Evolutionary conservation across 2,113 vertebrate genomes (phyloP).

Genomic region (Oxyruncus cristatus): DNA sequence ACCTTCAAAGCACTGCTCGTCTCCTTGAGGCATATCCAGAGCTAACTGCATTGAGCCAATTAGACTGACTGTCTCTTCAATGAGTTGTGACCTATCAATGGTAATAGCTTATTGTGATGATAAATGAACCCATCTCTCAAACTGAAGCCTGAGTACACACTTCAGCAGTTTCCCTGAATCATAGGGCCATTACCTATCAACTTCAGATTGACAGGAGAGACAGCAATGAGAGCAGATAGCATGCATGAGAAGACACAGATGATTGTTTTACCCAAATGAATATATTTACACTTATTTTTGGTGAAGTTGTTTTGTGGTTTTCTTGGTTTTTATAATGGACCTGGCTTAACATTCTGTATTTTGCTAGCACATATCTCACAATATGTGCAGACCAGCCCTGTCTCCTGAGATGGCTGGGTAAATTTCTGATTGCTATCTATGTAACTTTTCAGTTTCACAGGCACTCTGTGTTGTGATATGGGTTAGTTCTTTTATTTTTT

Average conservation of each 20-base stretch:
- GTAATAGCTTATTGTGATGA: conserved; percentile 88
- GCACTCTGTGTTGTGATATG: neutral
- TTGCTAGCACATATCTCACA: neutral
- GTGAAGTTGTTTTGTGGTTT: neutral
- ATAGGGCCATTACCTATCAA: conserved; percentile 76
- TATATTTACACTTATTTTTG: conserved; percentile 70
- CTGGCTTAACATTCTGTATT: conserved; percentile 1
- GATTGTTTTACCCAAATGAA: conserved; percentile 77
- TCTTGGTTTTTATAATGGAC: neutral
- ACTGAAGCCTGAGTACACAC: conserved; percentile 75
- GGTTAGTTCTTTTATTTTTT: neutral
- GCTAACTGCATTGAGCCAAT: conserved; percentile 78
- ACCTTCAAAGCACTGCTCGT: conserved; percentile 67
- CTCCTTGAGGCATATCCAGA: conserved; percentile 72
- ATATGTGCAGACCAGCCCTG: neutral
- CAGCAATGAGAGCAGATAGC: conserved; percentile 52
- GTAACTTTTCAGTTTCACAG: neutral
- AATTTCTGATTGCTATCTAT: neutral
- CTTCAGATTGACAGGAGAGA: conserved; percentile 70
- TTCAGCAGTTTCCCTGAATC: conserved; percentile 77
- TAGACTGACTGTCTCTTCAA: conserved; percentile 79
- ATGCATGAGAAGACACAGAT: conserved; percentile 71
- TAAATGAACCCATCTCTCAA: conserved; percentile 85
- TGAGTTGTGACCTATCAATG: conserved; percentile 82
- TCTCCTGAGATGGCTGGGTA: conserved; percentile 1